Base-by-base conservation (phyloP, 2,888 invertebrate species). In the Drosophila cracens region DNA sequence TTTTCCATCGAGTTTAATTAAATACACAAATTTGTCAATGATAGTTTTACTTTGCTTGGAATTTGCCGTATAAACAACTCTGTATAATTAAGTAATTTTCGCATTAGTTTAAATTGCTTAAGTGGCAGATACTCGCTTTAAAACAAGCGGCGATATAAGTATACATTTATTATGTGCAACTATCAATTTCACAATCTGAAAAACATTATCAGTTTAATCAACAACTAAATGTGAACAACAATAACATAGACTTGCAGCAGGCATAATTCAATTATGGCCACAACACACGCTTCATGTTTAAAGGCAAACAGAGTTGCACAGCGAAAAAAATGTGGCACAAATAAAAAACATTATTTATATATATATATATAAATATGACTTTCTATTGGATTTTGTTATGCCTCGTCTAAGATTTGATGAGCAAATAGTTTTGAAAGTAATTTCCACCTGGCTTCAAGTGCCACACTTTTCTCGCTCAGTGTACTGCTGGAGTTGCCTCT, bases 241-340 rank as follows among this genome's bases (percentile, higher is more conserved):
- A 56, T 63, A 53, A 59, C 53, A 34, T 53, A 49, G 69, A 69
- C 68, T 74, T 66, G 73, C 68, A 62, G 57, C 70, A 48, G 57
- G 71, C 84, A 87, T 89, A 89, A 84, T 84, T 87, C 74, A 89
- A 89, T 87, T 89, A 87, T 87, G 84, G 72, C 71, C 72, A 56
- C 83, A 88, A 70, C 65, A 67, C 81, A 83, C 67, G 84, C 71
- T 62, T 73, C 63, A 59, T 72, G 74, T 68, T 61, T 31, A 49
- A 46, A 60, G 43, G 31, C 60, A 48, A 34, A 0, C 38, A 38
- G 8, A 29, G n/a, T 5, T 27, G 38, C 56, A 56, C 56, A 27
- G 56, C 18, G 56, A 8, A 13, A n/a, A 52, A 11, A 21, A 4
- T 4, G 33, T 11, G 33, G 4, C 4, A 10, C 11, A 10, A 33